Evolutionary conservation across 2,888 invertebrate species (phyloP), one percentile per base, ranked within the genome.

Genomic region (Stenodera caucasica): DNA sequence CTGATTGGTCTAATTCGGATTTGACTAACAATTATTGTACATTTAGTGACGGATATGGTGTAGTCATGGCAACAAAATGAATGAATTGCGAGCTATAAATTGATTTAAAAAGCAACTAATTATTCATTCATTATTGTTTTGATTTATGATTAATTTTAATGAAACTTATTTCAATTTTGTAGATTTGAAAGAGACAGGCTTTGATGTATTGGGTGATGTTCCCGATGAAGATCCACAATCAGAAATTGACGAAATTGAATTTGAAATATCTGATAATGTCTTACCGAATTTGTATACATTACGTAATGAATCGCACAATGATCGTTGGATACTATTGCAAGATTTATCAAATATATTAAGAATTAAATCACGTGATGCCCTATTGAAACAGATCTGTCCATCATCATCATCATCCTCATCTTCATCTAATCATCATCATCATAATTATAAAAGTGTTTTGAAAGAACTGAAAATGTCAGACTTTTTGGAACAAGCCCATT

Each of bases 241-340:
- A 0, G 83, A 82, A 52, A 75, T 80, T 2, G 83, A 86, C 64
- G 86, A 88, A 72, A 84, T 92, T 64, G 92, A 92, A 78, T 88
- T 94, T 76, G 93, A 94, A 80, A 87, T 90, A 77, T 89, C 91
- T 66, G 92, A 92, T 74, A 84, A 86, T 54, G 88, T 90, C 23
- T 82, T 94, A 60, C 93, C 94, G 11, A 91, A 91, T 55, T 84
- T 94, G 69, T 94, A 94, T 82, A 86, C 88, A 67, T 81, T 93
- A 65, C 82, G 85, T 64, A 85, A 86, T 53, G 86, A 86, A 72
- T 76, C 84, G 0, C 86, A 86, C 14, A 83, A 85, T 62, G 91
- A 91, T 55, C 86, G 90, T 64, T 94, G 92, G 91, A 88, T 92
- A 58, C 82, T 94, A 61, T 82, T 93, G 56, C 91, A 89, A 76